phyloP scores from a whole-genome alignment of 2,888 invertebrate species.

The Muscina levida region DNA sequence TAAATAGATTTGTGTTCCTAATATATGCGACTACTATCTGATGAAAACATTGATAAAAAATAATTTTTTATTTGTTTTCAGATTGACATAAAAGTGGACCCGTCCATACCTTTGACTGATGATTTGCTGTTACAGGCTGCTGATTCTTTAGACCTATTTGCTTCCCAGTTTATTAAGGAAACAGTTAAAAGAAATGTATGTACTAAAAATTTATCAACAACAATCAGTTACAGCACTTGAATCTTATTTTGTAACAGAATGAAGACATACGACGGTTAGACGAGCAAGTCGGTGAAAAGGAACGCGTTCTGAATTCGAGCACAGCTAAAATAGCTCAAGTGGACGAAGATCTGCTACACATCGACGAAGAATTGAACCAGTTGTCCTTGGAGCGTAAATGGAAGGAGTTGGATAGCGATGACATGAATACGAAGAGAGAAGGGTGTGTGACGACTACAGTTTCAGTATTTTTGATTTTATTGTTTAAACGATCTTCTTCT shows the following conservation, averaged over 20 bases:
- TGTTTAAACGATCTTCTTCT: slow-evolving; percentile 45
- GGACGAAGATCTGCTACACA: slow-evolving; percentile 85
- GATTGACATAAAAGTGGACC: slow-evolving; percentile 81
- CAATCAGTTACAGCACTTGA: background rate
- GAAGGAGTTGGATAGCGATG: slow-evolving; percentile 69
- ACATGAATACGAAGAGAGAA: slow-evolving; percentile 71
- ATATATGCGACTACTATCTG: background rate
- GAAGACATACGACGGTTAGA: slow-evolving; percentile 87
- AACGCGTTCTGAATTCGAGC: slow-evolving; percentile 82
- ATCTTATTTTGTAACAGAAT: slow-evolving; percentile 81
- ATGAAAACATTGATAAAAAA: background rate
- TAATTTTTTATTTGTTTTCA: slow-evolving; percentile 74
- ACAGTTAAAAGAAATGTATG: slow-evolving; percentile 88
- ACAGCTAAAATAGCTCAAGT: slow-evolving; percentile 85
- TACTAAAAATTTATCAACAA: slow-evolving; percentile 56
- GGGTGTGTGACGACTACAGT: slow-evolving; percentile 59
- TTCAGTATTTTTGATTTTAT: slow-evolving; percentile 1
- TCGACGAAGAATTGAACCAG: slow-evolving; percentile 84
- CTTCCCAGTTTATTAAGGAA: slow-evolving; percentile 84
- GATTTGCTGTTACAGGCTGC: slow-evolving; percentile 84
- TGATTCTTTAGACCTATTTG: slow-evolving; percentile 84
- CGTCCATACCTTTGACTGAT: slow-evolving; percentile 81
- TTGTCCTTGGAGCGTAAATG: slow-evolving; percentile 77
- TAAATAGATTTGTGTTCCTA: background rate
- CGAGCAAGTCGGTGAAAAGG: slow-evolving; percentile 82